These are phyloP conservation scores for Hafferia zeledoni DNA, from an alignment of 2,797 vertebrate species.

Conservation along the genomic window DNA sequence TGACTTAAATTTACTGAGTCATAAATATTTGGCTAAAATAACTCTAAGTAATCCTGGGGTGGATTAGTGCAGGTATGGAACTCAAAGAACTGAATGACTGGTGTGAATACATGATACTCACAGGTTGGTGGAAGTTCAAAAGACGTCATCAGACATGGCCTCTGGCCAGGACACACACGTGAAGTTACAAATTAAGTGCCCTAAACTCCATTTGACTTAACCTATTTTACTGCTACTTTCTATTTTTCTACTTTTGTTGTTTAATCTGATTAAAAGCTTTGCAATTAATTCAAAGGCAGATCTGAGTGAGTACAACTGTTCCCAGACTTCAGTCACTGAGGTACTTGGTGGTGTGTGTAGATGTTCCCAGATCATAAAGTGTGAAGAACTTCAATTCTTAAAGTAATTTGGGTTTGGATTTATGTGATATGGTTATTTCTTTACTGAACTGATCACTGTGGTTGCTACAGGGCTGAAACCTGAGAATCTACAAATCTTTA, in stretches of 20 bases:
- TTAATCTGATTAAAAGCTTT: constrained; percentile 11
- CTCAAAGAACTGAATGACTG: not conserved
- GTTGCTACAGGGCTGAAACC: not conserved
- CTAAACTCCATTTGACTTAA: not conserved
- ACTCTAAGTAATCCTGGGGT: constrained; percentile 1
- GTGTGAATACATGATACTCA: not conserved
- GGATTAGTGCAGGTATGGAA: constrained; percentile 32
- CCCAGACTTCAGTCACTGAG: not conserved
- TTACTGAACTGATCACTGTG: not conserved
- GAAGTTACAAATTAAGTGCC: constrained; percentile 2
- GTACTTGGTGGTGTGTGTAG: no score
- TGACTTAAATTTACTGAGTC: constrained; percentile 32
- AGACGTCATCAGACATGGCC: not conserved
- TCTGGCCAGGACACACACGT: not conserved
- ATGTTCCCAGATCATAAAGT: not conserved
- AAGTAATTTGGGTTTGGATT: not conserved
- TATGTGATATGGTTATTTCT: not conserved
- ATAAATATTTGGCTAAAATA: constrained; percentile 59
- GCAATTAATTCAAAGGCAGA: not conserved
- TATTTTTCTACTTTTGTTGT: not conserved
- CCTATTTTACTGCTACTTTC: constrained; percentile 5
- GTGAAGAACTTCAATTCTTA: not conserved
- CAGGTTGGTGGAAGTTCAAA: constrained; percentile 17
- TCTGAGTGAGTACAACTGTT: not conserved
- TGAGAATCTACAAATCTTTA: not conserved